Percentiles rank a stretch among this genome's conserved stretches.
Conservation (phyloP, 2,797 vertebrate genomes). For the Clarias pachynema region DNA sequence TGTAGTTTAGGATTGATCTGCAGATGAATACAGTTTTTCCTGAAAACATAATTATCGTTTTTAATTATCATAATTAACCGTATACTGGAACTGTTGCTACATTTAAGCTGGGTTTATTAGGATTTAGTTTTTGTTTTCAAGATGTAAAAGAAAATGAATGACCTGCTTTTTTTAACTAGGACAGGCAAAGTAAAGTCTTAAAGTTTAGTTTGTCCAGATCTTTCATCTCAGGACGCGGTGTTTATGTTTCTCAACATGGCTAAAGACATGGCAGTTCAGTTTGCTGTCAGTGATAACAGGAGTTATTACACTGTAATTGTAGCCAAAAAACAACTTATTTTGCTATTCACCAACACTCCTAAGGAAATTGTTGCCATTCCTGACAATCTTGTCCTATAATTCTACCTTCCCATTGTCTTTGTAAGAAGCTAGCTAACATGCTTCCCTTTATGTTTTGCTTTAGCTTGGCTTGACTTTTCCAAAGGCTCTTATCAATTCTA, state of each 20-base stretch:
- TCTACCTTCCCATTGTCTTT: not conserved
- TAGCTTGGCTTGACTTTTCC: not conserved
- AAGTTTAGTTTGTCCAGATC: too few relatives aligned
- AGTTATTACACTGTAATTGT: not conserved
- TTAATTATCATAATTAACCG: too few relatives aligned
- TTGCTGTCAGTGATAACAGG: not conserved
- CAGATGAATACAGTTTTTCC: not conserved
- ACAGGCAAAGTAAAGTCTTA: not conserved
- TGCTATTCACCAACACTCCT: not conserved
- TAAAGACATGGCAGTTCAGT: not conserved
- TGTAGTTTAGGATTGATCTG: conserved; percentile 8
- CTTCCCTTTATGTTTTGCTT: not conserved
- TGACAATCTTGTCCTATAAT: not conserved
- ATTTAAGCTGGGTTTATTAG: not conserved
- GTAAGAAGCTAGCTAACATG: not conserved
- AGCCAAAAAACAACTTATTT: not conserved
- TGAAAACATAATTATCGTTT: not conserved
- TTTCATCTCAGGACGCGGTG: not conserved
- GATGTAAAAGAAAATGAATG: not conserved
- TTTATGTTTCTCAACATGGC: not conserved
- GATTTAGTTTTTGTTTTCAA: not conserved
- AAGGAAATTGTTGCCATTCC: not conserved
- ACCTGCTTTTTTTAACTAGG: not conserved
- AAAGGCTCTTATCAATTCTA: not conserved
- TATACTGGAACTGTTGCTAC: not conserved